Percentiles rank a stretch among this genome's conserved stretches.
phyloP scores from a whole-genome alignment of 2,113 vertebrate species.

The Halcyon senegalensis region DNA sequence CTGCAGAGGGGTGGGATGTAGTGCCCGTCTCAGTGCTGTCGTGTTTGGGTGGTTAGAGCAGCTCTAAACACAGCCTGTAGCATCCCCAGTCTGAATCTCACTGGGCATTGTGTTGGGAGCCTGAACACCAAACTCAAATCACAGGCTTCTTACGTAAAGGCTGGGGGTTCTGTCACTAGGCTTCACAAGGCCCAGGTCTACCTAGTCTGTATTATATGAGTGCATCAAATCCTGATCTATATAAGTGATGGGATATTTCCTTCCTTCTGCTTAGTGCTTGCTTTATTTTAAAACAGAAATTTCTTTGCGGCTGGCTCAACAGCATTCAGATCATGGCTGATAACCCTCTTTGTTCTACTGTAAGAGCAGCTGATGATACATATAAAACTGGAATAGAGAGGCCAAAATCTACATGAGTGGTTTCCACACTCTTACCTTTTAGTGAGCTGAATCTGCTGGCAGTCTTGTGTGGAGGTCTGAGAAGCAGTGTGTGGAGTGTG shows the following conservation, averaged over 20 bases:
- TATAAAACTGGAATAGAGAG: background rate
- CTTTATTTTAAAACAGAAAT: background rate
- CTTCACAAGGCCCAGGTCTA: background rate
- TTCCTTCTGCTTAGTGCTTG: background rate
- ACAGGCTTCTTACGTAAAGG: background rate
- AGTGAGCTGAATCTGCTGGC: background rate
- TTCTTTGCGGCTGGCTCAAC: background rate
- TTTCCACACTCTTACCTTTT: background rate
- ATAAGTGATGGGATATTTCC: background rate
- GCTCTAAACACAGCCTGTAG: background rate
- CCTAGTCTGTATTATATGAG: background rate
- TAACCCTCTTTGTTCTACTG: background rate
- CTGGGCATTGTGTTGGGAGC: accelerated
- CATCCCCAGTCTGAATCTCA: background rate
- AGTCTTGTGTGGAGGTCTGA: background rate
- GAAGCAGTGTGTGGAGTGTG: background rate
- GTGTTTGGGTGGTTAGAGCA: background rate
- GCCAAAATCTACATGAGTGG: background rate
- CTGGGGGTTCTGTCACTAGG: background rate
- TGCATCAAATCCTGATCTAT: background rate
- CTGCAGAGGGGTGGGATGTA: background rate
- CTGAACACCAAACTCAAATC: background rate
- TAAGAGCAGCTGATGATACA: background rate
- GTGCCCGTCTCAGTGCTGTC: accelerated
- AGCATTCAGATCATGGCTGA: background rate